A percentile compares a stretch with the other conserved stretches of the same genome.
Evolutionary conservation across 2,113 vertebrate species (phyloP).

Genomic region (Phaetusa simplex): DNA sequence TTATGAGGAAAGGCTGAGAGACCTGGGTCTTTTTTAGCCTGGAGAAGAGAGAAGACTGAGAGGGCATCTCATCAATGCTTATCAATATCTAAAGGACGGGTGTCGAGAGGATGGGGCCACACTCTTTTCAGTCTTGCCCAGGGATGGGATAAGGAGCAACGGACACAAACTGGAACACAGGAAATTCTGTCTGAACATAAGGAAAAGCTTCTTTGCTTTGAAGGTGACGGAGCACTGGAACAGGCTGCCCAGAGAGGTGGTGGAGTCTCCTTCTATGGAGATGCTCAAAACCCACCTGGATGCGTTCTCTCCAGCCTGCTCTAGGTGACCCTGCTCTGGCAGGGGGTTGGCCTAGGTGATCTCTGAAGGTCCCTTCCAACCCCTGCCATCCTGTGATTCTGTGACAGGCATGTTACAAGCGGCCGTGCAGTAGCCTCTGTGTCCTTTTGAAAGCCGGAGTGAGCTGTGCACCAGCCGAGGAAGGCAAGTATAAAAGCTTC

Average conservation of each 20-base stretch:
- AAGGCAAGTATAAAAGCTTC: not conserved
- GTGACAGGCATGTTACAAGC: not conserved
- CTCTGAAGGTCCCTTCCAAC: not conserved
- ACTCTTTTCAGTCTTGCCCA: not conserved
- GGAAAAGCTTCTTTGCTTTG: not conserved
- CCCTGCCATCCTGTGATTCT: not conserved
- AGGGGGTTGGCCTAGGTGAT: not conserved
- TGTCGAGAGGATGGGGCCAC: not conserved
- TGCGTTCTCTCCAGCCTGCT: not conserved
- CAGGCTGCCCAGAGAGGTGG: not conserved
- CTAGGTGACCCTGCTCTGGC: not conserved
- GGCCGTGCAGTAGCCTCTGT: not conserved
- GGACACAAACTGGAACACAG: not conserved
- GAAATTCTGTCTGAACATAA: not conserved
- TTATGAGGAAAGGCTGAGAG: not conserved
- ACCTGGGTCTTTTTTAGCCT: not conserved
- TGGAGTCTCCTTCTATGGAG: not conserved
- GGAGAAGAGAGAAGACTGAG: not conserved
- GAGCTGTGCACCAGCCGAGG: not conserved
- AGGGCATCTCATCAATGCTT: not conserved
- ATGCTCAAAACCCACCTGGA: not conserved
- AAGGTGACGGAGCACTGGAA: not conserved
- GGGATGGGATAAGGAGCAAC: not conserved
- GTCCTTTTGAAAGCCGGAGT: not conserved
- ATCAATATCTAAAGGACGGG: not conserved